phyloP scores from a whole-genome alignment of 2,888 invertebrate species.

The Alcis repandata region DNA sequence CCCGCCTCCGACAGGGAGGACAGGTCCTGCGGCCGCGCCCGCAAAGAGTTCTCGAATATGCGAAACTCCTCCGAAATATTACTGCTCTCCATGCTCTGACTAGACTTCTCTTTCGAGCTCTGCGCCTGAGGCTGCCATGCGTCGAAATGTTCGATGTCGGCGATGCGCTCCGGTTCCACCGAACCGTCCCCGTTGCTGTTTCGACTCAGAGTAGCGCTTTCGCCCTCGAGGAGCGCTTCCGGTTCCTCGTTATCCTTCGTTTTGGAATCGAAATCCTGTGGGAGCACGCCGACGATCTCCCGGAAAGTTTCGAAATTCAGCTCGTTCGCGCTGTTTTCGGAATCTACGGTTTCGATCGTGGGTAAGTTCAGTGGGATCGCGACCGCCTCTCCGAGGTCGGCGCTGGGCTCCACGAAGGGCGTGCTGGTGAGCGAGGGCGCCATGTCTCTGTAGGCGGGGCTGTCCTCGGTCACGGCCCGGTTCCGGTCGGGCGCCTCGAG shows the following conservation, averaged over 20 bases:
- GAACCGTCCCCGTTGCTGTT: constrained; percentile 55
- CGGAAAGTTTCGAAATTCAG: constrained; percentile 69
- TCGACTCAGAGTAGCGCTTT: constrained; percentile 59
- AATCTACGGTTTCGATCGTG: constrained; percentile 47
- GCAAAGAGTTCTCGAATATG: constrained; percentile 69
- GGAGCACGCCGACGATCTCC: constrained; percentile 70
- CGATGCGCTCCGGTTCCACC: constrained; percentile 56
- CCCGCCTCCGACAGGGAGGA: constrained; percentile 71
- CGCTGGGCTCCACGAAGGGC: constrained; percentile 58
- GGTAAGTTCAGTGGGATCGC: constrained; percentile 63
- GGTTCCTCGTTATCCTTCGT: constrained; percentile 54
- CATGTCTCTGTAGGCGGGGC: constrained; percentile 66
- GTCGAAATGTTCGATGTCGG: constrained; percentile 73
- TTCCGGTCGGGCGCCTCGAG: constrained; percentile 51
- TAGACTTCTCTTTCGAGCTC: constrained; percentile 61
- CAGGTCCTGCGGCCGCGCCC: constrained; percentile 71
- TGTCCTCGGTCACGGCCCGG: constrained; percentile 56
- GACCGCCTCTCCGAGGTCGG: constrained; percentile 53
- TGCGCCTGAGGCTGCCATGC: constrained; percentile 68
- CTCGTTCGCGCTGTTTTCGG: constrained; percentile 52
- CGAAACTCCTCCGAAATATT: constrained; percentile 71
- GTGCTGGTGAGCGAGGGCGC: constrained; percentile 75
- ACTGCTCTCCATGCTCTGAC: constrained; percentile 66
- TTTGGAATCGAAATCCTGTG: constrained; percentile 59
- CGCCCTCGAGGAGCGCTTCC: constrained; percentile 63